phyloP scores from a whole-genome alignment of 2,888 invertebrate genomes.

The Drosophila tanythrix region DNA sequence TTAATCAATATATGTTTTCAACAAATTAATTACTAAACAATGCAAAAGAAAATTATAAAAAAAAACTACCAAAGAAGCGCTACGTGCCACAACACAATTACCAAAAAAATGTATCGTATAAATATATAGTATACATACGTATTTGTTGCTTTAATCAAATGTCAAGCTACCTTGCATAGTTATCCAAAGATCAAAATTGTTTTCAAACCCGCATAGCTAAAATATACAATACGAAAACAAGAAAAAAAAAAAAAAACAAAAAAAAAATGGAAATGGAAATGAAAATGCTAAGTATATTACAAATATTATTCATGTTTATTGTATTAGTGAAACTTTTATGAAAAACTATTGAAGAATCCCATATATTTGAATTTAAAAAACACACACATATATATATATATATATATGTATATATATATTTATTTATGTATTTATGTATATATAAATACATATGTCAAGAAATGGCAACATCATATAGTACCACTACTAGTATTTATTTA shows the following conservation, averaged over 20 bases:
- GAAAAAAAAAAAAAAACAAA: conserved; percentile 5
- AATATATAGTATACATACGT: conserved; percentile 31
- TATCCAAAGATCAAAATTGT: conserved; percentile 77
- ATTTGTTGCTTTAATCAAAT: conserved; percentile 60
- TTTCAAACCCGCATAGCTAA: conserved; percentile 72
- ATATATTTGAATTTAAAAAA: conserved; percentile 62
- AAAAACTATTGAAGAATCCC: conserved; percentile 40
- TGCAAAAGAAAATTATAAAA: conserved; percentile 28
- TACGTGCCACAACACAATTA: conserved; percentile 52
- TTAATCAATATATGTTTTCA: conserved; percentile 70
- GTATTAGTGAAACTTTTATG: conserved; percentile 74
- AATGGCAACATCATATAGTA: conserved; percentile 36
- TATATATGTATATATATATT: conserved; percentile 38
- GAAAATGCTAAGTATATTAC: conserved; percentile 41
- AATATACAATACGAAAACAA: conserved; percentile 65
- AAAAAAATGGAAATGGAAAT: conserved; percentile 6
- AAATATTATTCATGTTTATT: conserved; percentile 75
- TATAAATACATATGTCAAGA: conserved; percentile 26
- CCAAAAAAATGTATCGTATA: conserved; percentile 18
- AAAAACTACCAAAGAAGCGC: conserved; percentile 44
- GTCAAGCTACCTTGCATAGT: conserved; percentile 77
- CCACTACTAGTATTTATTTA: conserved; percentile 51
- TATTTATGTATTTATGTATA: conserved; percentile 42
- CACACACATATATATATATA: conserved; percentile 41
- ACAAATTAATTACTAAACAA: conserved; percentile 69